Base-by-base conservation (phyloP, 2,113 vertebrate genomes). In the Carollia perspicillata region DNA sequence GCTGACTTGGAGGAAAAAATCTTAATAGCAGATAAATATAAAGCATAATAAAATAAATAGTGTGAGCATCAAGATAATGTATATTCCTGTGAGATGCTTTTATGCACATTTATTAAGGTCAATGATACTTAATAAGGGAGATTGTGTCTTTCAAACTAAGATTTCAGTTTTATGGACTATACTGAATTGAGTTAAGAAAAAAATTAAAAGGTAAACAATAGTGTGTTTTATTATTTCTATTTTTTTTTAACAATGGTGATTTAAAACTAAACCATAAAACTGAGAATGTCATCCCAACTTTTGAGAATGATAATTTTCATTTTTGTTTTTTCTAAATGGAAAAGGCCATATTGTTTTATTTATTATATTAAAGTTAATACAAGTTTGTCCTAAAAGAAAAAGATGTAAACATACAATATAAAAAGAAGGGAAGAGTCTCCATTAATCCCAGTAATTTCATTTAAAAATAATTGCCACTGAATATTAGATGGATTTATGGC, bases 1-100 rank as follows among this genome's bases (percentile, higher is more conserved):
- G 89, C 86, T 80, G 89, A 96, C 35, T 85, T 80, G 51, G 79
- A 88, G 53, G 78, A 89, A 93, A 92, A 89, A 89, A 72, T 2
- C 42, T 83, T 23, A 78, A 1, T 95, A 83, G 65, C 77, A 90
- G 35, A 79, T 93, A 86, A 92, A 74, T 92, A 30, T 86, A 51
- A 88, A 94, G 30, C 35, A 28, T 79, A 83, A 79, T 78, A 78
- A 79, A 85, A 89, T 53, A 95, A 90, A 90, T 86, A 60, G 4
- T 93, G 6, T 55, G 58, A 74, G 33, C 20, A 66, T 47, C 8
- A 77, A 86, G 35, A 49, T 7, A 1, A 1, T 94, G 33, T n/a
- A 4, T 68, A 58, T 40, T 91, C 14, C n/a, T 90, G 26, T 60
- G 33, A 86, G 33, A 4, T 75, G 6, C 60, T 92, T 92, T 93